These are phyloP conservation scores for Bambusicola thoracicus DNA, from an alignment of 2,113 vertebrate genomes.

Conservation along the genomic window DNA sequence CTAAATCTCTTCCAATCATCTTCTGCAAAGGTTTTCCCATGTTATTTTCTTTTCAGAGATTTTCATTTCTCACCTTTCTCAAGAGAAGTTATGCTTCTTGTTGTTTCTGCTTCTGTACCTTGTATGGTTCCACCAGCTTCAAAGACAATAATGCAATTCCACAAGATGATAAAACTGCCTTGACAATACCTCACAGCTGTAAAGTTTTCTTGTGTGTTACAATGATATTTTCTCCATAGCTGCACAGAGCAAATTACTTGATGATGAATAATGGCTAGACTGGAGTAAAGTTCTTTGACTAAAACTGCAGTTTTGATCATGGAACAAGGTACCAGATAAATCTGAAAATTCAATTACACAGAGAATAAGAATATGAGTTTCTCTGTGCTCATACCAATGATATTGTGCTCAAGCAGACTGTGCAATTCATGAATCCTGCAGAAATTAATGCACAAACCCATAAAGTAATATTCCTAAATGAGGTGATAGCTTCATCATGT, in stretches of 20 bases:
- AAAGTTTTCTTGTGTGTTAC: not conserved
- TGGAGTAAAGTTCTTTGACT: not conserved
- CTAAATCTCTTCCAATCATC: not conserved
- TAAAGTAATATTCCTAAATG: not conserved
- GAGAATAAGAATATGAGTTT: not conserved
- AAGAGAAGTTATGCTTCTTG: not conserved
- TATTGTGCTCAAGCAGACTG: not conserved
- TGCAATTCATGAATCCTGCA: rapidly evolving
- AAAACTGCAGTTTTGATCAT: not conserved
- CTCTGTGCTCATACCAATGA: not conserved
- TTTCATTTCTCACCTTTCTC: not conserved
- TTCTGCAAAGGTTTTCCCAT: not conserved
- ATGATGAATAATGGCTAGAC: not conserved
- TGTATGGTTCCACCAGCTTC: not conserved
- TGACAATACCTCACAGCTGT: not conserved
- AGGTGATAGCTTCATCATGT: not conserved
- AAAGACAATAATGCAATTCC: not conserved
- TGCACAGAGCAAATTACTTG: not conserved
- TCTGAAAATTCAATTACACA: not conserved
- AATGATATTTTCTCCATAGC: not conserved
- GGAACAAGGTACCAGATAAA: not conserved
- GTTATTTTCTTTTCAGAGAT: not conserved
- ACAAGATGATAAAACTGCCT: not conserved
- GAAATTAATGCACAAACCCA: not conserved
- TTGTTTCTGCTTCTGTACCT: not conserved